Conservation (phyloP, 1,140 invertebrate species). For the Drosophila bocki region DNA sequence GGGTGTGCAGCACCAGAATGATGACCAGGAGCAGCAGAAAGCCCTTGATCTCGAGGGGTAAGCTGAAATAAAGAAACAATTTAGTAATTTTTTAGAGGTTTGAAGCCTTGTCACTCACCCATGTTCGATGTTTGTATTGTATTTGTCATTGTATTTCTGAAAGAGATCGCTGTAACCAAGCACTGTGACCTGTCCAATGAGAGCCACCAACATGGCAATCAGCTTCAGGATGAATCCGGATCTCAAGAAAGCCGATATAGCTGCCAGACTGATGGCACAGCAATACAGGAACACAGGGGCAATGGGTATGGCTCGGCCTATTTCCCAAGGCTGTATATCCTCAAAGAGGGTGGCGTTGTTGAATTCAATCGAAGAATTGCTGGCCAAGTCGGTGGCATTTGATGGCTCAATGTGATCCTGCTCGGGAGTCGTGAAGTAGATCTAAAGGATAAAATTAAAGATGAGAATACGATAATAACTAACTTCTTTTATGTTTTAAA, state of each 20-base stretch:
- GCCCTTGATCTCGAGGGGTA: conserved; percentile 89
- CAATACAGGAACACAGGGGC: conserved; percentile 90
- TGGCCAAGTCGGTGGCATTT: conserved; percentile 28
- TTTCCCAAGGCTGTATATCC: conserved; percentile 37
- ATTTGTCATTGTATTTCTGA: conserved; percentile 86
- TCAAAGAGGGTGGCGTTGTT: conserved; percentile 23
- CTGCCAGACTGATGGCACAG: conserved; percentile 90
- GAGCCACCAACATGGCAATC: conserved; percentile 89
- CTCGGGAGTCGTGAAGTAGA: conserved; percentile 54
- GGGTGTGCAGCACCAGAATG: conserved; percentile 89
- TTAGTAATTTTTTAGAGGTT: not conserved
- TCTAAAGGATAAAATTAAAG: conserved; percentile 29
- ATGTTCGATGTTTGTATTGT: conserved; percentile 59
- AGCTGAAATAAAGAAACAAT: conserved; percentile 62
- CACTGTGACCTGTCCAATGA: conserved; percentile 88
- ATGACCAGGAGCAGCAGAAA: conserved; percentile 88
- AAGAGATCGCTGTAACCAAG: conserved; percentile 88
- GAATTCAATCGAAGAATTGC: conserved; percentile 30
- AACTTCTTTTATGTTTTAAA: not conserved
- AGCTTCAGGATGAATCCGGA: conserved; percentile 94
- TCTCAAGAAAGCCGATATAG: conserved; percentile 93
- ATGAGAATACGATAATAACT: no score
- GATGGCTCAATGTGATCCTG: not conserved
- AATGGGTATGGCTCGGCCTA: conserved; percentile 54
- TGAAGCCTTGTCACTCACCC: conserved; percentile 86